Base-by-base conservation (phyloP, 2,797 vertebrate species). In the Spea hammondii region DNA sequence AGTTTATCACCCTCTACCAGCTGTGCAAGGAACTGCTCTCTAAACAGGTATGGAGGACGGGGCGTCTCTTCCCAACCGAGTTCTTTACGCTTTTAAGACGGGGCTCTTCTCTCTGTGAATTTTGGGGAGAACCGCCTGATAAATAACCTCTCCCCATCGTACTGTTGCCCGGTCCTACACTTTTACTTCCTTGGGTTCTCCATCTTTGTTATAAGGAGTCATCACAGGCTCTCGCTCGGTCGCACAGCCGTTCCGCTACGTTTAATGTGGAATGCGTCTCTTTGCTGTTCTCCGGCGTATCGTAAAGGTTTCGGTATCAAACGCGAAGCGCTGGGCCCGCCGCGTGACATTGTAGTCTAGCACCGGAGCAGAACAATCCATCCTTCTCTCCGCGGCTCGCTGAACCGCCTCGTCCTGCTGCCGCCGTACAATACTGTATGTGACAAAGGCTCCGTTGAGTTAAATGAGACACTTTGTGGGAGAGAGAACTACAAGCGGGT, bases 21-120 rank as follows among this genome's bases (percentile, higher is more conserved):
- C 86, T 99, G 83, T 99, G 98, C 86, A 98, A 94, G 87, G 96
- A 99, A 85, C 93, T 99, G 67, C 87, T 99, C 70, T 99, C 96
- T 83, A 97, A 97, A 87, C 97, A 99, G 95, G 98, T 98, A 90
- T 50, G 54, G 32, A 2, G 32, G 3, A 2, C 32, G 32, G 32
- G 32, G 1, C 32, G 32, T 32, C 32, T 32, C 32, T 32, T 32
- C 32, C 32, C 32, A 32, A 32, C 32, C 32, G 32, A 32, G 32
- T 2, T 17, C 17, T 17, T 17, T 17, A 17, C 17, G 17, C 17
- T 17, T 17, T 17, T 17, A 17, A 17, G 17, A 17, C 17, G 17
- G 17, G 17, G 17, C 17, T 17, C 17, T 17, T 17, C 17, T 17
- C 17, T 17, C 17, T 17, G 17, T 32, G 32, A 32, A 32, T 32